These are phyloP conservation scores for Ceratina calcarata DNA, from an alignment of 1,140 invertebrate species.

Conservation along the genomic window DNA sequence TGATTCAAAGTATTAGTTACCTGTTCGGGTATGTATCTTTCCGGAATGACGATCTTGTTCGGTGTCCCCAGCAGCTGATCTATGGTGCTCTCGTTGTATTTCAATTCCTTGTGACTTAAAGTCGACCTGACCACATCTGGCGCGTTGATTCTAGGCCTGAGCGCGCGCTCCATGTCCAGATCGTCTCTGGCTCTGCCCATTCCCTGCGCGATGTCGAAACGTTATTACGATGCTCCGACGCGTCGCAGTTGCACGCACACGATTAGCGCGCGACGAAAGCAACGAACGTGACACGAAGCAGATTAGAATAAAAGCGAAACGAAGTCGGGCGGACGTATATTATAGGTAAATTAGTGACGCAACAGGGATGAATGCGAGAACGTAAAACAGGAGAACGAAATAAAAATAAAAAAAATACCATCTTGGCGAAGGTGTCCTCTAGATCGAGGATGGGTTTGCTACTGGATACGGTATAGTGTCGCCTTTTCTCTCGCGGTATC, in stretches of 20 bases:
- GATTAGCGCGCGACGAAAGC: not conserved
- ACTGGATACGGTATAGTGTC: slow-evolving; percentile 93
- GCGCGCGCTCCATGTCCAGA: slow-evolving; percentile 90
- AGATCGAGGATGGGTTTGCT: slow-evolving; percentile 80
- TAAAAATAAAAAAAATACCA: slow-evolving; percentile 68
- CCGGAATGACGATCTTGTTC: slow-evolving; percentile 94
- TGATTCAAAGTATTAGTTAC: slow-evolving; percentile 70
- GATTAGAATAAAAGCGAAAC: not conserved
- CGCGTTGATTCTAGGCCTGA: slow-evolving; percentile 86
- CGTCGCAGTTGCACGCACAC: not conserved
- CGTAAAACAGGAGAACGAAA: slow-evolving; percentile 29
- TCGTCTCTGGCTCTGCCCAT: slow-evolving; percentile 88
- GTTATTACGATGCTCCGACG: not conserved
- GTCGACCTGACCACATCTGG: slow-evolving; percentile 92
- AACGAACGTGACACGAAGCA: not conserved
- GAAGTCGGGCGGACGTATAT: not conserved
- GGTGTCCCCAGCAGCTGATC: slow-evolving; percentile 91
- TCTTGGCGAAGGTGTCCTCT: slow-evolving; percentile 75
- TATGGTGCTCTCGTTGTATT: slow-evolving; percentile 89
- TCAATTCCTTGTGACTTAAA: slow-evolving; percentile 83
- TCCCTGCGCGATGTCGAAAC: slow-evolving; percentile 75
- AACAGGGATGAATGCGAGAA: not conserved
- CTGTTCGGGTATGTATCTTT: slow-evolving; percentile 94
- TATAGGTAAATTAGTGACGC: not conserved
- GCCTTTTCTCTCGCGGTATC: slow-evolving; percentile 89